Base-by-base conservation (phyloP, 2,797 vertebrate species). In the Cynodonichthys magdalenae region DNA sequence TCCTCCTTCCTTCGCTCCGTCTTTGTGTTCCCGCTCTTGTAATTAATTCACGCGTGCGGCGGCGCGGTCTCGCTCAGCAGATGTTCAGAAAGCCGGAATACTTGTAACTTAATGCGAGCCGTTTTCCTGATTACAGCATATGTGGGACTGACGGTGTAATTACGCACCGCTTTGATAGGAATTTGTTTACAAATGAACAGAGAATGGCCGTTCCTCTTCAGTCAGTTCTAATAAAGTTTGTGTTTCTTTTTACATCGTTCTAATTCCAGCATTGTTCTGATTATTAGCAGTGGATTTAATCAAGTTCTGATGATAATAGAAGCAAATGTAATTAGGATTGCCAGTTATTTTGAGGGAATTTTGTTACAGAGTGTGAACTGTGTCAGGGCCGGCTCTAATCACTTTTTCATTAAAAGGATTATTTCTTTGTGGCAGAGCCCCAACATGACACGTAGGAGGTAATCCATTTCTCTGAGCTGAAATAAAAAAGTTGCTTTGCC, bases 11-110 rank as follows among this genome's bases (percentile, higher is more conserved):
- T 54, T 59, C 39, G 70, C 77, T 80, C 24, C 36, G 59, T 75
- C 74, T 85, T 76, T 83, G 63, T 69, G 59, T 74, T 80, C 47
- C 59, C 24, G 24, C 24, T 53, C 15, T 77, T 77, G 75, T 83
- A 75, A 87, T 89, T 82, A 79, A 85, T 87, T 81, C 63, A 82
- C 71, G 58, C 82, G 67, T 77, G 71, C 67, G 24, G 59, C 4
- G 17, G 57, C 65, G 74, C 61, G 74, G 41, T 81, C 82, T 72
- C 72, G 65, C 64, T 42, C 31, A 58, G 80, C 87, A 89, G 85
- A 84, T 87, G 86, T 80, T 87, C 61, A 74, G 57, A 39, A 74
- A 71, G 66, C 51, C 41, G 51, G 60, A 36, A 41, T 39, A 62
- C 64, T 69, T 71, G 64, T 84, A 62, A 82, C 79, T 73, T 77